phyloP scores from a whole-genome alignment of 23 tunicate species.

The Corella eumyota region DNA sequence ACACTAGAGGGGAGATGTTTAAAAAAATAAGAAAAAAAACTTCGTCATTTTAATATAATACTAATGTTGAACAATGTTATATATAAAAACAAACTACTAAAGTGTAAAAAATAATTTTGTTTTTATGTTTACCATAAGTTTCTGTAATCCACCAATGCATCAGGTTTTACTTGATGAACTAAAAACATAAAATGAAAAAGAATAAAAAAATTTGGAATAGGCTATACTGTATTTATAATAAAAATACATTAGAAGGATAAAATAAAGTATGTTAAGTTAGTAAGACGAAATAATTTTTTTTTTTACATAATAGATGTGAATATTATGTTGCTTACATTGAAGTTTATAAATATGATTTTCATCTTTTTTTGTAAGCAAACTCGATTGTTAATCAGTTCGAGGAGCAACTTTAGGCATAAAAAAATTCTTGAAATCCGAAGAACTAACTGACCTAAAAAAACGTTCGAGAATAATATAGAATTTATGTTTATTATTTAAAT shows the following conservation, averaged over 20 bases:
- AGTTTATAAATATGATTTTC: constrained; percentile 79
- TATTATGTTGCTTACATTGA: constrained; percentile 39
- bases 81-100: too few species aligned
- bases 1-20: constrained; percentile 13
- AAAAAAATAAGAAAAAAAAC: not conserved
- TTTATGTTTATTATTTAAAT: too few species aligned
- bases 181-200: too few species aligned
- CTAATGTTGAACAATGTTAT: too few species aligned
- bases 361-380: constrained; percentile 72
- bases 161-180: constrained; percentile 92
- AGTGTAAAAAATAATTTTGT: too few species aligned
- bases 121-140: constrained; percentile 66
- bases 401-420: constrained; percentile 83
- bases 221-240: too few species aligned
- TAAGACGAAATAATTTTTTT: not conserved
- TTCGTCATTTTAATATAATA: too few species aligned
- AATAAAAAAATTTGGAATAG: too few species aligned
- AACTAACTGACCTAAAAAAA: constrained; percentile 1
- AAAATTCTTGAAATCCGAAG: constrained; percentile 32
- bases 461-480: too few species aligned
- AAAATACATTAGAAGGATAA: too few species aligned
- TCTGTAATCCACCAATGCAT: constrained; percentile 54
- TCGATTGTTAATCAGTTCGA: constrained; percentile 73
- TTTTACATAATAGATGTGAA: not conserved
- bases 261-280: not conserved